Evolutionary conservation across 2,797 vertebrate genomes (phyloP).

Genomic region (Moxostoma hubbsi): DNA sequence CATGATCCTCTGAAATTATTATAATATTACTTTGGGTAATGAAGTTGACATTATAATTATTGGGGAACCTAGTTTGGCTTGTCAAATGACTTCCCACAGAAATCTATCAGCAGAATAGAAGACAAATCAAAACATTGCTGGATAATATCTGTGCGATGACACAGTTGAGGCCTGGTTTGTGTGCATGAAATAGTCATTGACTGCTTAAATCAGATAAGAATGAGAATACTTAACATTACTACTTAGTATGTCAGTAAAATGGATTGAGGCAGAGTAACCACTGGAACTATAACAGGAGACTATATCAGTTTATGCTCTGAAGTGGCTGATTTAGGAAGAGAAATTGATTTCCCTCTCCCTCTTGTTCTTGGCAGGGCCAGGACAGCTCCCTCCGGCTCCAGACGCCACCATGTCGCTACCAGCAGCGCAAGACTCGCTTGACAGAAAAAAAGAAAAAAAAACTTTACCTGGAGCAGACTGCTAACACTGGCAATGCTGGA

Average conservation of each 20-base stretch:
- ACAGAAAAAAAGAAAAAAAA: conserved; percentile 59
- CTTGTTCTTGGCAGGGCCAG: conserved; percentile 56
- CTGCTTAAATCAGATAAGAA: conserved; percentile 50
- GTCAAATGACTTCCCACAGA: conserved; percentile 80
- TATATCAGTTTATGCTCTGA: conserved; percentile 17
- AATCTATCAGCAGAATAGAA: conserved; percentile 86
- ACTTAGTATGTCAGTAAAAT: conserved; percentile 36
- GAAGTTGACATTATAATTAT: conserved; percentile 75
- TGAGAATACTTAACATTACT: conserved; percentile 50
- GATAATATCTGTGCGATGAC: conserved; percentile 34
- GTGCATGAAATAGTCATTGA: conserved; percentile 19
- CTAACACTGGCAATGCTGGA: conserved; percentile 24
- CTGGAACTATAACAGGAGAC: neutral
- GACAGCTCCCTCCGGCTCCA: conserved; percentile 54
- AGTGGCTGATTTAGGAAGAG: conserved; percentile 43
- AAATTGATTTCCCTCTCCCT: conserved; percentile 35
- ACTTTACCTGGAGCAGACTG: conserved; percentile 61
- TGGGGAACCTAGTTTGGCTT: conserved; percentile 78
- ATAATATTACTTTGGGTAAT: conserved; percentile 82
- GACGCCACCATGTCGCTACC: conserved; percentile 71
- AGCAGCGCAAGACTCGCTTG: conserved; percentile 62
- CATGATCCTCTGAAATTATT: conserved; percentile 73
- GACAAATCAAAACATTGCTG: conserved; percentile 75
- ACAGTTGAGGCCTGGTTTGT: conserved; percentile 7
- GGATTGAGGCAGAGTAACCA: neutral